Evolutionary conservation across 2,797 vertebrate species (phyloP).

Genomic region (Zalophus californianus): DNA sequence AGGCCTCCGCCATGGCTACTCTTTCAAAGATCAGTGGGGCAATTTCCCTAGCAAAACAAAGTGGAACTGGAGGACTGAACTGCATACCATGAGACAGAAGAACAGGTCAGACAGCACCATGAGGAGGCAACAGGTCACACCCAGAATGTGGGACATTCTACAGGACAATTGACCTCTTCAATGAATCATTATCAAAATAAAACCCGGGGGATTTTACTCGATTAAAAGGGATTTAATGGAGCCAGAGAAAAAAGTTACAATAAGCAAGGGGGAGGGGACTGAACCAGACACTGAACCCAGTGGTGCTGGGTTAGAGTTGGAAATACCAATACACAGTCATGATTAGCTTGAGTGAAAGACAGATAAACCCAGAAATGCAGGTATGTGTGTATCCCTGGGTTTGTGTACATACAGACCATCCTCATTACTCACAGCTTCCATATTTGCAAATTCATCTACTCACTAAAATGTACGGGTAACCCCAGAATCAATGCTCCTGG

Average conservation of each 20-base stretch:
- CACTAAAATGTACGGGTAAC: background rate
- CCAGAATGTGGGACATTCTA: background rate
- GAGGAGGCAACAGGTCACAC: background rate
- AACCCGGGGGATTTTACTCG: background rate
- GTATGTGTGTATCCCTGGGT: background rate
- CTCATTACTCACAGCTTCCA: background rate
- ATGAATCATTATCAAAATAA: background rate
- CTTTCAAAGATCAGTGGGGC: background rate
- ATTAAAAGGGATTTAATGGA: background rate
- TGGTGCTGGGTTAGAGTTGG: background rate
- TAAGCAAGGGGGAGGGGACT: background rate
- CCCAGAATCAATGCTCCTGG: background rate
- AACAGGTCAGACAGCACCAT: background rate
- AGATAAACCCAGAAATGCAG: background rate
- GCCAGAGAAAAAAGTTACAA: background rate
- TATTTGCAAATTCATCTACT: background rate
- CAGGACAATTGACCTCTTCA: background rate
- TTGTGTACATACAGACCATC: background rate
- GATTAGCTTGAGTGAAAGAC: background rate
- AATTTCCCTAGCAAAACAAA: background rate
- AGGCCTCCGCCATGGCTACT: background rate
- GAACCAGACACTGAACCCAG: background rate
- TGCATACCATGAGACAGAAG: background rate
- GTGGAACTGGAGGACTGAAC: background rate
- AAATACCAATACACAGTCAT: background rate